Evolutionary conservation across 2,797 vertebrate genomes (phyloP).

Genomic region (Lateolabrax maculatus): DNA sequence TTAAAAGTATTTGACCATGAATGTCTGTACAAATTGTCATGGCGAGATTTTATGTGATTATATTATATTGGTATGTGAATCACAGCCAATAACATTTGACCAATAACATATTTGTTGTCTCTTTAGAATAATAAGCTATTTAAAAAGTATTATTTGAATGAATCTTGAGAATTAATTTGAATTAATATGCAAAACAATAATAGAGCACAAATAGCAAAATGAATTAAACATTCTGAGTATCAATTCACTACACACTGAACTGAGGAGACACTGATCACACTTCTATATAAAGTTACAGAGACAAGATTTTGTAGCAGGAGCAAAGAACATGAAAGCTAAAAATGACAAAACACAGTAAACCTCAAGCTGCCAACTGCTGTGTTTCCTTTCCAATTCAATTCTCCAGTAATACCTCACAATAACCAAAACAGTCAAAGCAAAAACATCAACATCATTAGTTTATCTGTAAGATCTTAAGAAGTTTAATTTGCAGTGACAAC

Average conservation of each 20-base stretch:
- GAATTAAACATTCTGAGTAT: neutral
- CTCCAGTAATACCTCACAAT: no score
- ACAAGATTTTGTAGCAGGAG: neutral
- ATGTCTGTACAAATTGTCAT: no score
- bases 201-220: neutral
- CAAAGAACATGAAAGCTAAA: neutral
- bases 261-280: neutral
- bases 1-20: neutral
- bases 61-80: no score
- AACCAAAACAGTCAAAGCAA: neutral
- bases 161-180: neutral
- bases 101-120: neutral
- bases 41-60: no score
- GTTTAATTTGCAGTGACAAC: neutral
- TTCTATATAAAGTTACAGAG: neutral
- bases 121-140: neutral
- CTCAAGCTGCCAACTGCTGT: neutral
- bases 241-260: neutral
- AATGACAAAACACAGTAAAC: neutral
- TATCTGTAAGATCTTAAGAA: neutral
- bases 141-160: neutral
- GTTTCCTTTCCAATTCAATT: neutral
- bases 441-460: no score
- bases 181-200: neutral
- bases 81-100: neutral